Conservation (phyloP, 2,113 vertebrate genomes). For the Eulemur rufifrons region DNA sequence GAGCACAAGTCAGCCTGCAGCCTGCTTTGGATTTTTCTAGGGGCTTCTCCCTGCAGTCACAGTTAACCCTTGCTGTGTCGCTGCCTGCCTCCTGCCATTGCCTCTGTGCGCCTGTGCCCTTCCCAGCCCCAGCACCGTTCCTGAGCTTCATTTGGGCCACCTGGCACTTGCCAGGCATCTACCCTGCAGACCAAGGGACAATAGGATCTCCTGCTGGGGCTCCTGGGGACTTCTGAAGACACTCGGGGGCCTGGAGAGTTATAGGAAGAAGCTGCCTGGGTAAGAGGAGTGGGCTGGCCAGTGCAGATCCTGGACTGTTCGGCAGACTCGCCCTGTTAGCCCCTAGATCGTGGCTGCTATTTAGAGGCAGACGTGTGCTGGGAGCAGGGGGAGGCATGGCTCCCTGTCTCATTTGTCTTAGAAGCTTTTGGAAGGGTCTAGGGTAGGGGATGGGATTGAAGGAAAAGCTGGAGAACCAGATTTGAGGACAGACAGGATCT, state of each 20-base stretch:
- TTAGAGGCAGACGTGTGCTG: not conserved
- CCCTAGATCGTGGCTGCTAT: not conserved
- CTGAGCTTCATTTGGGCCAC: not conserved
- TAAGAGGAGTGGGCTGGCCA: not conserved
- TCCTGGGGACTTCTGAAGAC: not conserved
- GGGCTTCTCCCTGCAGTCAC: not conserved
- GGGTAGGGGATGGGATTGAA: not conserved
- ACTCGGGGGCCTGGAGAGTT: not conserved
- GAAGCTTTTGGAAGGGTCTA: not conserved
- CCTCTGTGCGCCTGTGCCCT: not conserved
- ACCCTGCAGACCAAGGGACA: accelerated
- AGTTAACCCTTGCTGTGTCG: not conserved
- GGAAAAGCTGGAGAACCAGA: not conserved
- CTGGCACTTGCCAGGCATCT: not conserved
- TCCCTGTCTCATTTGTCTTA: not conserved
- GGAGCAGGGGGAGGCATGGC: accelerated
- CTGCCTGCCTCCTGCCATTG: not conserved
- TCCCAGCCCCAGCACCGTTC: accelerated
- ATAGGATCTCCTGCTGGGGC: not conserved
- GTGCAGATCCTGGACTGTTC: not conserved
- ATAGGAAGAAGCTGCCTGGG: not conserved
- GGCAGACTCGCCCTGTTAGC: not conserved
- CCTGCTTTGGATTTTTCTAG: not conserved
- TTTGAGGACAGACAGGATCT: not conserved
- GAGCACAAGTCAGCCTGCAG: not conserved